These are phyloP conservation scores for Fistularia commersonii DNA, from an alignment of 2,797 vertebrate species.

Conservation along the genomic window DNA sequence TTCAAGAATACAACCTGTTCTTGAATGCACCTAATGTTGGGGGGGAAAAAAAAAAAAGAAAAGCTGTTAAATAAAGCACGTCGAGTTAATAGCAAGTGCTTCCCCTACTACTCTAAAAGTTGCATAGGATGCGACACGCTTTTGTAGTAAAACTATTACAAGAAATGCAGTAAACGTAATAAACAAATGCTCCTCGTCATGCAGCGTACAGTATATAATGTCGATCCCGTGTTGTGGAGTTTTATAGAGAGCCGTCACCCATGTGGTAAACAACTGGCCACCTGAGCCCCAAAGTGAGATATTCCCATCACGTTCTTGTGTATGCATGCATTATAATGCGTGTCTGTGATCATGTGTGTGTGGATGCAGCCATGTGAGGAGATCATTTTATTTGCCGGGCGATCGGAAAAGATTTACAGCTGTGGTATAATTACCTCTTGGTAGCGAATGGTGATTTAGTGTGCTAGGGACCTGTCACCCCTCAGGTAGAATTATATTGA, in stretches of 20 bases:
- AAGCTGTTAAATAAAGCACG: too few relatives aligned
- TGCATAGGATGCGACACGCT: too few relatives aligned
- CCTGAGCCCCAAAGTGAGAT: slow-evolving; percentile 48
- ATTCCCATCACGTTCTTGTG: neutral
- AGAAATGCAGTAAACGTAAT: too few relatives aligned
- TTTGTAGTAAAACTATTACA: too few relatives aligned
- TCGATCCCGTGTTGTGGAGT: slow-evolving; percentile 11
- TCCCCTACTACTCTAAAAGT: too few relatives aligned
- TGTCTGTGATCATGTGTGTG: slow-evolving; percentile 17
- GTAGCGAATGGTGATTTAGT: slow-evolving; percentile 43
- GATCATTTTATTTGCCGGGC: slow-evolving; percentile 37
- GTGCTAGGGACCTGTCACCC: slow-evolving; percentile 40
- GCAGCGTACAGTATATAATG: slow-evolving; percentile 1
- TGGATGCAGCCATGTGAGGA: slow-evolving; percentile 10
- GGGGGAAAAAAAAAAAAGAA: too few relatives aligned
- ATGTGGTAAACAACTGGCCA: slow-evolving; percentile 47
- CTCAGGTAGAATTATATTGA: slow-evolving; percentile 43
- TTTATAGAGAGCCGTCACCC: slow-evolving; percentile 9
- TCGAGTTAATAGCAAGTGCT: too few relatives aligned
- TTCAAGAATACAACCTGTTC: too few relatives aligned
- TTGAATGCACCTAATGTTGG: too few relatives aligned
- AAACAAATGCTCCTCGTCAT: neutral
- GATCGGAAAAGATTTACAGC: slow-evolving; percentile 44
- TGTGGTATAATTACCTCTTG: slow-evolving; percentile 54
- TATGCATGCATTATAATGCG: slow-evolving; percentile 17